Base-by-base conservation (phyloP, 2,888 invertebrate genomes). In the Pseudococcus viburni region DNA sequence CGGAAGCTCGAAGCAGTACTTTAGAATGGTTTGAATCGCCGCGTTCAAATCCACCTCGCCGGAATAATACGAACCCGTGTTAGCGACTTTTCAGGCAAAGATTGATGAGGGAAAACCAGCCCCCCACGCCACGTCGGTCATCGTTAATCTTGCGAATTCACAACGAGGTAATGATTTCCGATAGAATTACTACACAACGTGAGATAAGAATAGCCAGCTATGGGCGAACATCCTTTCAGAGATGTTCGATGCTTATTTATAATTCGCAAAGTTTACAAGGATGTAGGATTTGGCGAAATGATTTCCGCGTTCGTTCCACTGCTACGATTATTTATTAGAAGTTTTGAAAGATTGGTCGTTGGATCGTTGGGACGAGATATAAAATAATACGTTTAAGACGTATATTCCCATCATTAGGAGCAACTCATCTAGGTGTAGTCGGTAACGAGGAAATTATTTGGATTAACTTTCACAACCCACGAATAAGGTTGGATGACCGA, bases 361-460 rank as follows among this genome's bases (percentile, higher is more conserved):
- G 22, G n/a, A n/a, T 22, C n/a, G 22, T 42, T 42, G 42, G 26
- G 26, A 2, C 42, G 22, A 19, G 22, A 3, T 22, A 22, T 64
- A 64, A 64, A 64, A 64, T 64, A 22, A 64, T 64, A 64, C 64
- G 64, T 64, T 64, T 64, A 64, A 64, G n/a, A 64, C 64, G 22
- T 22, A n/a, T n/a, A n/a, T 64, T 64, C 11, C 8, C 22, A 64
- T 64, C 19, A 22, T 64, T 33, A 33, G 26, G 26, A 64, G 64
- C 64, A 64, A 0, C 9, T 22, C 1, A 64, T 64, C 22, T 8
- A 59, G 42, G 42, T 33, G 26, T 42, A 42, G 42, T 5, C 8
- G 22, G 15, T 64, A 64, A 64, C 64, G 22, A 64, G 64, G n/a
- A 64, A 64, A 22, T 64, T 64, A 22, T 59, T 22, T 22, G 22